Base-by-base conservation (phyloP, 2,888 invertebrate genomes). In the Cremastinae sp. region DNA sequence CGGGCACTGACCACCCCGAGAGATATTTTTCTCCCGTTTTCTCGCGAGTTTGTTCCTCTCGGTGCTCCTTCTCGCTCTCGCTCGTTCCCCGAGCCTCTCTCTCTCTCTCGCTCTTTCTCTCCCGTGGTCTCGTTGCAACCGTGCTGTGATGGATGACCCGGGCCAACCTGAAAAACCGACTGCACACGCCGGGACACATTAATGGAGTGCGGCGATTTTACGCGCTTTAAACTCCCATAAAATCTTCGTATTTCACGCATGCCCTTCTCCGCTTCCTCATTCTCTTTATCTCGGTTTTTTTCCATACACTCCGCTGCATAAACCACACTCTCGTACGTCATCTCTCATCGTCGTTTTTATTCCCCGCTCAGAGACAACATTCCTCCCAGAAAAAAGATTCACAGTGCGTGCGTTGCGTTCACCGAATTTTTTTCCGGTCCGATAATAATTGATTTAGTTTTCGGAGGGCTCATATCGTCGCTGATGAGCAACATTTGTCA, bases 131-230 rank as follows among this genome's bases (percentile, higher is more conserved):
- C 68, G 22, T 16, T 71, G 68, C 56, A 58, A 79, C 78, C 78
- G 75, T 74, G 79, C 85, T 82, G 81, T 85, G 84, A 88, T 87
- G 87, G 87, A 88, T 86, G 85, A 85, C 83, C 85, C 84, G 80
- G 79, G 82, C 79, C 83, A 83, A 54, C 45, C 54, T 34, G 70
- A 70, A 70, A 70, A 54, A 74, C 70, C 61, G 59, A 43, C 73
- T 77, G 73, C 77, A 70, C 77, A 77, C 77, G 70, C 77, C 74
- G 77, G 77, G 75, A 80, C 81, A 82, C 82, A 87, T 87, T 88
- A 88, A 88, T 86, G 84, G 86, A 80, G 80, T 82, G 77, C 65
- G 70, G 81, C 86, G 83, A 89, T 87, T 89, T 89, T 82, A 88
- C 89, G 87, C 87, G 85, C 84, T 86, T 86, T 86, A 85, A 85